Evolutionary conservation across 1,140 invertebrate species (phyloP).

Genomic region (Scylla paramamosain): DNA sequence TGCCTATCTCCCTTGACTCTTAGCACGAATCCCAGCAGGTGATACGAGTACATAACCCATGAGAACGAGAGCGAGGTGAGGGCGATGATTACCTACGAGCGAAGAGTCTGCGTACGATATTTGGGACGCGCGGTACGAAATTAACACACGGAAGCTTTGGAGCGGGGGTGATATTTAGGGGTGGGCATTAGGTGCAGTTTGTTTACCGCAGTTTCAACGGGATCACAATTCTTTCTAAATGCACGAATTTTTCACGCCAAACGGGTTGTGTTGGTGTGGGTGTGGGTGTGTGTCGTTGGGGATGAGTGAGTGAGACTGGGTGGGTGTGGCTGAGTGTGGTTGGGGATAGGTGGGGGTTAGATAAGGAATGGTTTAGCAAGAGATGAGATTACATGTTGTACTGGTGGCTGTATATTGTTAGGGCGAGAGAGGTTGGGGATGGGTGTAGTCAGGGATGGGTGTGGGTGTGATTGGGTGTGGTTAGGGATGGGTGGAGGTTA

Average conservation of each 20-base stretch:
- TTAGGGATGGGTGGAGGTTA: too few relatives aligned
- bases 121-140: neutral
- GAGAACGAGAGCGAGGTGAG: too few relatives aligned
- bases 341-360: too few relatives aligned
- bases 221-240: slow-evolving; percentile 24
- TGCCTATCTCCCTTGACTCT: neutral
- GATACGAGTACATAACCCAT: neutral
- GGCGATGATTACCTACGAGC: too few relatives aligned
- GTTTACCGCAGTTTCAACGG: neutral
- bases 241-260: neutral
- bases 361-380: too few relatives aligned
- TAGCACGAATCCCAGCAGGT: neutral
- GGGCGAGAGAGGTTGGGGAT: too few relatives aligned
- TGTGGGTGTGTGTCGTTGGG: neutral
- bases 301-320: too few relatives aligned
- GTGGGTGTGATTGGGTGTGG: too few relatives aligned
- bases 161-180: neutral
- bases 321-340: too few relatives aligned
- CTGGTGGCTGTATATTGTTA: too few relatives aligned
- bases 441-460: too few relatives aligned
- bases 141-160: neutral
- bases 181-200: neutral
- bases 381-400: too few relatives aligned
- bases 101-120: neutral
- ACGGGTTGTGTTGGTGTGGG: neutral